phyloP scores from a whole-genome alignment of 2,113 vertebrate genomes.

The Ariopsis seemanni region DNA sequence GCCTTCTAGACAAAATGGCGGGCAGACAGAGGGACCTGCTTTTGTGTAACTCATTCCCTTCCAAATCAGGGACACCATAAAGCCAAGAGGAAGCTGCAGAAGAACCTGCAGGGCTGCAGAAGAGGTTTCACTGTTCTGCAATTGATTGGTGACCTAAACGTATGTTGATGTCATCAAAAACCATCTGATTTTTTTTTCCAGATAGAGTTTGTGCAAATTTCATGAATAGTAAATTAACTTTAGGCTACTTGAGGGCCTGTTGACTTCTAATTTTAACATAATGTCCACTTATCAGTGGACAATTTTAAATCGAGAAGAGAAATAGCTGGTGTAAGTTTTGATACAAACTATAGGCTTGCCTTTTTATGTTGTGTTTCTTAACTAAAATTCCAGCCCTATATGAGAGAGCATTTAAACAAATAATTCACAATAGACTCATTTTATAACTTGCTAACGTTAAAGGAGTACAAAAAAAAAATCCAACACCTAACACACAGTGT shows the following conservation, averaged over 20 bases:
- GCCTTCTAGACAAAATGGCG: not conserved
- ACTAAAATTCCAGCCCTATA: not conserved
- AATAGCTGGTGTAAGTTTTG: not conserved
- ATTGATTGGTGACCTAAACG: not conserved
- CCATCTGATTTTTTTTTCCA: not conserved
- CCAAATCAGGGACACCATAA: not conserved
- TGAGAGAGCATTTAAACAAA: not conserved
- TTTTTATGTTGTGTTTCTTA: not conserved
- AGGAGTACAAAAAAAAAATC: no score
- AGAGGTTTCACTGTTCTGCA: not conserved
- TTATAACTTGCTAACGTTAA: no score
- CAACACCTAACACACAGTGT: no score
- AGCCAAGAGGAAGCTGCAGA: not conserved
- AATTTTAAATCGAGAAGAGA: not conserved
- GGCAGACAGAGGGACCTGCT: not conserved
- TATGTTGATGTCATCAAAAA: not conserved
- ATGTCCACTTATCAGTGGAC: not conserved
- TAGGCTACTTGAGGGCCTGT: not conserved
- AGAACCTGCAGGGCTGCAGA: not conserved
- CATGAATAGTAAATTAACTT: not conserved
- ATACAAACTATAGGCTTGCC: not conserved
- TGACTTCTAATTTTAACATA: not conserved
- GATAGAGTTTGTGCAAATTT: not conserved
- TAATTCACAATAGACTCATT: no score
- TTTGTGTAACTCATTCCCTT: not conserved